These are phyloP conservation scores for Cotesia typhae DNA, from an alignment of 1,140 invertebrate species.

Conservation along the genomic window DNA sequence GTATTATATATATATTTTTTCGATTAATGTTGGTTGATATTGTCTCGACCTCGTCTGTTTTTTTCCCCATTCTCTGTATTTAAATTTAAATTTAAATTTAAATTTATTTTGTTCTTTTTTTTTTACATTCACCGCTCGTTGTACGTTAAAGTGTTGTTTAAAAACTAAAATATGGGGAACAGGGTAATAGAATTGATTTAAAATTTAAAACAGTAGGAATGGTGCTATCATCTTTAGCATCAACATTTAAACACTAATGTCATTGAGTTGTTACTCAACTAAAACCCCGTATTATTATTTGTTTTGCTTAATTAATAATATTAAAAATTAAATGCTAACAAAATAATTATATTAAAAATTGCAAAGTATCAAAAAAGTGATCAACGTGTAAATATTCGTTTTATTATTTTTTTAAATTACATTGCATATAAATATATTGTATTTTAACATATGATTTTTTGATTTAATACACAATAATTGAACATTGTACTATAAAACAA, in stretches of 20 bases:
- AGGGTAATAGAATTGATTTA: slow-evolving; percentile 5
- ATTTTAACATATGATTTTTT: too few relatives aligned
- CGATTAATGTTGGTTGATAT: not conserved
- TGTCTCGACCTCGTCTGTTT: not conserved
- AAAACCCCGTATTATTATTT: not conserved
- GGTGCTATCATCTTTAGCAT: too few relatives aligned
- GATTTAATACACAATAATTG: too few relatives aligned
- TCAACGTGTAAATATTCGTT: slow-evolving; percentile 21
- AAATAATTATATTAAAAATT: slow-evolving; percentile 1
- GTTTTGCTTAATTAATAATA: slow-evolving; percentile 3
- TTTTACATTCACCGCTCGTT: not conserved
- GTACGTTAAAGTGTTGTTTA: not conserved
- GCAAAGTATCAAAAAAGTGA: slow-evolving; percentile 3
- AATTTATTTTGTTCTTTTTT: too few relatives aligned
- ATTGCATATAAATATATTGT: not conserved
- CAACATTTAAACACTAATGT: too few relatives aligned
- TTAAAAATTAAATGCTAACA: too few relatives aligned
- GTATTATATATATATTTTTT: not conserved
- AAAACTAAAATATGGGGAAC: slow-evolving; percentile 5
- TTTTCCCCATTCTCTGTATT: slow-evolving; percentile 5
- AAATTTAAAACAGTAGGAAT: not conserved
- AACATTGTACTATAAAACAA: too few relatives aligned
- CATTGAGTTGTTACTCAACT: not conserved
- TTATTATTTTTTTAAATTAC: not conserved
- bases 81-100: too few relatives aligned